Base-by-base conservation (phyloP, 1,140 invertebrate genomes). In the Chironomus tepperi region DNA sequence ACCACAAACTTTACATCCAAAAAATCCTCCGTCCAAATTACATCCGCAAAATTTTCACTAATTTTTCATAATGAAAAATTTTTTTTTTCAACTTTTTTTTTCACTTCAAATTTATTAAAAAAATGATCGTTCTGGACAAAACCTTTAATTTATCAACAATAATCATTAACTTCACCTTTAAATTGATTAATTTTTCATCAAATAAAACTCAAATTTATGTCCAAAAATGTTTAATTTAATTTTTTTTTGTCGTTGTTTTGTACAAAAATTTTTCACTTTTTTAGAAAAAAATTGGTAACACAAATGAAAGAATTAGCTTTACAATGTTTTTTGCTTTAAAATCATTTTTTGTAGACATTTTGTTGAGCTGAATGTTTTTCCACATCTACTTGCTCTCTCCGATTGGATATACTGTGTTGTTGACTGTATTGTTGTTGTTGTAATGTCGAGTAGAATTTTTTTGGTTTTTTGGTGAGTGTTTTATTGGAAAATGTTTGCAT, bases 271-370 rank as follows among this genome's bases (percentile, higher is more conserved):
- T 57, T 57, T 57, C 12, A 57, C 47, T 57, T 57, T 57, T n/a
- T n/a, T n/a, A n/a, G n/a, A 57, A 12, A 57, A 57, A 57, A 34
- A 34, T 57, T 57, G 47, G 9, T 57, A 57, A n/a, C 47, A 57
- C 47, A n/a, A 57, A 57, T 12, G 47, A 57, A 57, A 57, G 47
- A 57, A 57, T 57, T 57, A 57, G 47, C 47, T 57, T 57, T 57
- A 57, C 47, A 57, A 57, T 57, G 47, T 57, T 57, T 57, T 15
- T 5, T 57, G 12, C n/a, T 57, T 57, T 34, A 2, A 34, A 2
- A 2, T 34, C 24, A 34, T 34, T 34, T 34, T 34, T 34, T 34
- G 24, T 1, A 34, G 24, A 34, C 24, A 2, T 34, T 34, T 34
- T n/a, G n/a, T n/a, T n/a, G n/a, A n/a, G 24, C 24, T 34, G 24